Conservation (phyloP, 23 tunicate species). For the Ascidia mentula region DNA sequence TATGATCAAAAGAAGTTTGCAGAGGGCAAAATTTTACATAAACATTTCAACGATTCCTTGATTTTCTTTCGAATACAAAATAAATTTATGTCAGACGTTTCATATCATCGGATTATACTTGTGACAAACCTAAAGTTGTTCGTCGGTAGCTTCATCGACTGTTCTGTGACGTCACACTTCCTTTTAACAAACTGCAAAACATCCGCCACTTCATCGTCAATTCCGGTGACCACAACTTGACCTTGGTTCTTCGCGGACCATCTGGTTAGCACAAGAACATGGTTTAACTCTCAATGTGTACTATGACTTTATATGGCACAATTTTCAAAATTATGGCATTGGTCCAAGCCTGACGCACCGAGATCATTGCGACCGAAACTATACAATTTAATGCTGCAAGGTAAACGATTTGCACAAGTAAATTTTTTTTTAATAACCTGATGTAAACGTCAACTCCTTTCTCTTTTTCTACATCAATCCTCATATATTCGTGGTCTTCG, state of each 20-base stretch:
- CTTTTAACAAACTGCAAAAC: neutral
- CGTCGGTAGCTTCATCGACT: neutral
- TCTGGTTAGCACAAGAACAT: neutral
- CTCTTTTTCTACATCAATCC: neutral
- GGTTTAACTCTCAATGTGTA: neutral
- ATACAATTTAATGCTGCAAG: too few species aligned
- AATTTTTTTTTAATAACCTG: neutral
- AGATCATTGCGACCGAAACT: too few species aligned
- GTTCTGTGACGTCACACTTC: neutral
- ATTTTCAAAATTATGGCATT: neutral
- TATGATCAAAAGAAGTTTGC: too few species aligned
- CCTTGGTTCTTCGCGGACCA: neutral
- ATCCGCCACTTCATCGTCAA: neutral
- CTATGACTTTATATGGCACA: neutral
- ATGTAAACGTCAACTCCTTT: neutral
- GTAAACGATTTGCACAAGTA: neutral
- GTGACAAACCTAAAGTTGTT: neutral
- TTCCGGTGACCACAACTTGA: neutral
- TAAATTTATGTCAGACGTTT: neutral
- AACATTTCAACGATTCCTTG: too few species aligned
- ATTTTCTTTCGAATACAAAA: too few species aligned
- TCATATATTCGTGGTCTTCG: neutral
- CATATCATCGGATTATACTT: neutral
- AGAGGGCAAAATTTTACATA: too few species aligned
- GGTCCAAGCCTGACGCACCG: neutral